phyloP scores from a whole-genome alignment of 1,140 invertebrate species.

The Ostrea edulis region DNA sequence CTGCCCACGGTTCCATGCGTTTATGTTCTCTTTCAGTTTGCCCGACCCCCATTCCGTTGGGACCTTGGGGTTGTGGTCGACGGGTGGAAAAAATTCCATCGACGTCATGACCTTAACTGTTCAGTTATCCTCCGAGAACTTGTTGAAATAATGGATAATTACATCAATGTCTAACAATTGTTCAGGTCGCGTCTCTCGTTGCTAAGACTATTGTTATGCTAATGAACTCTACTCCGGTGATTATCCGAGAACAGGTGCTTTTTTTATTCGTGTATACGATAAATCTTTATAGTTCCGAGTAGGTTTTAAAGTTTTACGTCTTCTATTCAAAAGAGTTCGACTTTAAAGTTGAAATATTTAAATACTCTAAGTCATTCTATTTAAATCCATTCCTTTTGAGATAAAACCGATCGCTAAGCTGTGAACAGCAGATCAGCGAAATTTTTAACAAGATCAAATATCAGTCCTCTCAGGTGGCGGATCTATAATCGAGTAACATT shows the following conservation, averaged over 20 bases:
- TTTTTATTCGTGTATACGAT: neutral
- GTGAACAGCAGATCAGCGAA: constrained; percentile 33
- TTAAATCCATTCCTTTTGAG: constrained; percentile 21
- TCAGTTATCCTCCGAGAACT: constrained; percentile 43
- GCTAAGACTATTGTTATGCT: constrained; percentile 54
- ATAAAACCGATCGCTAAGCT: constrained; percentile 18
- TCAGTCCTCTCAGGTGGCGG: neutral
- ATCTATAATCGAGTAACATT: neutral
- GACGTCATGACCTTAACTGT: constrained; percentile 61
- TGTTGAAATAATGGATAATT: constrained; percentile 34
- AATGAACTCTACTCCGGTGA: constrained; percentile 39
- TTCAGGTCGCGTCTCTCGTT: constrained; percentile 43
- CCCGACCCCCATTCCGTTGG: constrained; percentile 69
- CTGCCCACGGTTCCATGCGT: constrained; percentile 57
- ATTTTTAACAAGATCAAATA: neutral
- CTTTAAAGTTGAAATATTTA: constrained; percentile 32
- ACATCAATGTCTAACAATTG: neutral
- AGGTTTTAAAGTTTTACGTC: constrained; percentile 35
- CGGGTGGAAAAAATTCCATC: constrained; percentile 54
- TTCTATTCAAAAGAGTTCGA: constrained; percentile 36
- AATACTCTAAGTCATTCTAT: constrained; percentile 4
- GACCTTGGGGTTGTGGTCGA: constrained; percentile 47
- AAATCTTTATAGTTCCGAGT: constrained; percentile 28
- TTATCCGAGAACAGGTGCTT: constrained; percentile 17
- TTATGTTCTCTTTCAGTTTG: constrained; percentile 59